phyloP scores from a whole-genome alignment of 2,888 invertebrate genomes.

The Biston stratarius region DNA sequence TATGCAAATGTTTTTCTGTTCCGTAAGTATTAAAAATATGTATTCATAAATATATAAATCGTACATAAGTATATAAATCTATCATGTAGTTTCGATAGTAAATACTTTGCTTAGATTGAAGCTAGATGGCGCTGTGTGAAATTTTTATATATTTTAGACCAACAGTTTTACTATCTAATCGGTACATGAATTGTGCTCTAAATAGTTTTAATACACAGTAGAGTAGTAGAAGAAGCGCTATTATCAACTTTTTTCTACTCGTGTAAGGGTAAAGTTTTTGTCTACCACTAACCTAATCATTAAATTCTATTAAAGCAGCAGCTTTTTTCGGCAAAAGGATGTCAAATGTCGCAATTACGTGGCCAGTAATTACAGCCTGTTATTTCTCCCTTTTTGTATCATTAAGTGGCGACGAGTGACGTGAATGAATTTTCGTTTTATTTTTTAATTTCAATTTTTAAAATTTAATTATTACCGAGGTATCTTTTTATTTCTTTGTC shows the following conservation, averaged over 20 bases:
- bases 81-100: too few relatives aligned
- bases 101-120: too few relatives aligned
- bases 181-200: too few relatives aligned
- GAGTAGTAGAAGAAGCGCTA: neutral
- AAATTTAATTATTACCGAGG: constrained; percentile 59
- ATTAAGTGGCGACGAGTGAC: constrained; percentile 60
- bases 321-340: constrained; percentile 68
- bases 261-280: constrained; percentile 17
- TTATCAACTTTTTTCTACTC: constrained; percentile 7
- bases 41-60: too few relatives aligned
- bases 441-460: constrained; percentile 62
- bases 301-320: constrained; percentile 68
- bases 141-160: too few relatives aligned
- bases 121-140: too few relatives aligned
- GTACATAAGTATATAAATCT: too few relatives aligned
- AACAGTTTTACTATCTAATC: too few relatives aligned
- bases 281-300: constrained; percentile 66
- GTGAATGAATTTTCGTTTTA: constrained; percentile 67
- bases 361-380: constrained; percentile 75
- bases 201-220: neutral
- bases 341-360: constrained; percentile 76
- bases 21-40: too few relatives aligned
- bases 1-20: too few relatives aligned
- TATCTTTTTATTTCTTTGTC: constrained; percentile 27
- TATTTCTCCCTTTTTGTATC: constrained; percentile 65